These are phyloP conservation scores for Euproctis similis DNA, from an alignment of 2,888 invertebrate genomes.

Conservation along the genomic window DNA sequence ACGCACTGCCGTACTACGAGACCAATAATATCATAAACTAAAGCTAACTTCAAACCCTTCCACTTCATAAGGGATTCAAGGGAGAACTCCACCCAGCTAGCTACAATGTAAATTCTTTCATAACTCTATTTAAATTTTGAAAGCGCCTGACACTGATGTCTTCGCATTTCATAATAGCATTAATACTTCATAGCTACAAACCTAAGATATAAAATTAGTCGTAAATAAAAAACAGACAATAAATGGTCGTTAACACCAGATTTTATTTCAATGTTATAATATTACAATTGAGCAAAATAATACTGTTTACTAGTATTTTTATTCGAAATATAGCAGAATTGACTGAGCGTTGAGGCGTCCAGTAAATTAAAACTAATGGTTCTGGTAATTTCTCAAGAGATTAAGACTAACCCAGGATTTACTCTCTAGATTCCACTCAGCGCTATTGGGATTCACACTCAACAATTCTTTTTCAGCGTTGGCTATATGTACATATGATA, in stretches of 20 bases:
- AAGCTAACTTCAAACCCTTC: not conserved
- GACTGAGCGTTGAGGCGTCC: slow-evolving; percentile 57
- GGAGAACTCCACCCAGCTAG: not conserved
- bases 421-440: slow-evolving; percentile 35
- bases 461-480: slow-evolving; percentile 19
- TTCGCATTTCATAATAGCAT: no score
- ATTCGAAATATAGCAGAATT: slow-evolving; percentile 58
- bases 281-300: slow-evolving; percentile 30
- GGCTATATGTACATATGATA: slow-evolving; percentile 4
- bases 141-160: no score
- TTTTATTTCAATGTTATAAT: no score
- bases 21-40: no score
- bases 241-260: slow-evolving; percentile 28
- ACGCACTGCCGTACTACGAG: no score
- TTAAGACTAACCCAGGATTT: slow-evolving; percentile 51
- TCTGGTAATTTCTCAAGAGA: slow-evolving; percentile 74
- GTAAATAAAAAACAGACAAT: no score
- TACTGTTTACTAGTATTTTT: slow-evolving; percentile 57
- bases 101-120: not conserved
- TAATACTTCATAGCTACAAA: no score
- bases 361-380: slow-evolving; percentile 75
- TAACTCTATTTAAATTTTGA: slow-evolving; percentile 19
- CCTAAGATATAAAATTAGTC: no score
- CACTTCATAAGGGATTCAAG: not conserved
- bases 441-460: slow-evolving; percentile 17